Percentiles rank a stretch among this genome's conserved stretches.
phyloP scores from a whole-genome alignment of 2,888 invertebrate species.

The Helleia helle region DNA sequence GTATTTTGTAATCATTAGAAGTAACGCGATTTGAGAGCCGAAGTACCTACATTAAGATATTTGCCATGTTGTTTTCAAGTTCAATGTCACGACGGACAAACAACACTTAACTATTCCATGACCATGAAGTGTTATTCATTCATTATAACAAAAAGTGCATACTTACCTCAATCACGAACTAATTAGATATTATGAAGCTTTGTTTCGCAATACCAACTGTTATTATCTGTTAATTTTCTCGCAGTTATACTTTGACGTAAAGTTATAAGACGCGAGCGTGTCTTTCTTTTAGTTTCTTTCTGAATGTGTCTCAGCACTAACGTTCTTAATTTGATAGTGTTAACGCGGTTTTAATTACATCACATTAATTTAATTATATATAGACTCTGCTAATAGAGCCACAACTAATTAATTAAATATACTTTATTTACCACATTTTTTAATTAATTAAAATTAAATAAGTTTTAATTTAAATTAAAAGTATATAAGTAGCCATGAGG shows the following conservation, averaged over 20 bases:
- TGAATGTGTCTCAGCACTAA: not conserved
- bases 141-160: conserved; percentile 10
- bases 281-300: conserved; percentile 2
- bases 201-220: conserved; percentile 16
- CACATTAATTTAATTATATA: too few relatives aligned
- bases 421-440: not conserved
- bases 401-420: too few relatives aligned
- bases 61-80: not conserved
- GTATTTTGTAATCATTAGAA: too few relatives aligned
- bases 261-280: conserved; percentile 13
- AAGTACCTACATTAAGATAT: not conserved
- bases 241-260: conserved; percentile 13
- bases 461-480: too few relatives aligned
- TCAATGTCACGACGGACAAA: conserved; percentile 3
- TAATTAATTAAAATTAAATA: not conserved
- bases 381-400: too few relatives aligned
- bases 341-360: too few relatives aligned
- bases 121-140: conserved; percentile 4
- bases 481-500: conserved; percentile 22
- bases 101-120: not conserved
- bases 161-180: conserved; percentile 12
- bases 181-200: conserved; percentile 11
- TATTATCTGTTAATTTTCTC: conserved; percentile 7
- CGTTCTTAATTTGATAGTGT: not conserved
- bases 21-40: too few relatives aligned